A percentile compares a stretch with the other conserved stretches of the same genome.
Evolutionary conservation across 2,888 invertebrate species (phyloP).

Genomic region (Brachyptera risi): DNA sequence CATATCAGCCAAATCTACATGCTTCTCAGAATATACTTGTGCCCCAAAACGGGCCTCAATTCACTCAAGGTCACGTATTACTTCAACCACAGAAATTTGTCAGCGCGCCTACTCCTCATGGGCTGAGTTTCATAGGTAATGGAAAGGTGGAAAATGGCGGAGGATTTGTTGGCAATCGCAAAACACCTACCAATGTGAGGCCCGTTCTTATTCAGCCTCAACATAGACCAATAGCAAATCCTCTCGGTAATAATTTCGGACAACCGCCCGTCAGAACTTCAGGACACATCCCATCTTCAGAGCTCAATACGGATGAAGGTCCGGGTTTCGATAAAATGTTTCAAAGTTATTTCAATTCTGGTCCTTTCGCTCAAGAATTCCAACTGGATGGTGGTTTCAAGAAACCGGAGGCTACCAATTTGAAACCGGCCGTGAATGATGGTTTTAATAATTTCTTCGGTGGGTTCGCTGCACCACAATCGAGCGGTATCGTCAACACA

Average conservation of each 20-base stretch:
- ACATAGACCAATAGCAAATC: background rate
- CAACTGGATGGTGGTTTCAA: background rate
- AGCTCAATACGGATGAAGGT: background rate
- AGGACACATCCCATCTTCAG: too few relatives aligned
- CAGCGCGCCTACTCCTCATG: background rate
- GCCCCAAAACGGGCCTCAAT: background rate
- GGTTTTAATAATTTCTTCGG: constrained; percentile 12
- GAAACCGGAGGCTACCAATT: background rate
- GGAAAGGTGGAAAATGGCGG: background rate
- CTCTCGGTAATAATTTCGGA: background rate
- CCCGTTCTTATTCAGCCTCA: background rate
- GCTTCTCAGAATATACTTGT: background rate
- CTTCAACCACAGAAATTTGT: background rate
- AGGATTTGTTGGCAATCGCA: background rate
- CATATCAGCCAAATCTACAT: background rate
- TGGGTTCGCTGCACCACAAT: background rate
- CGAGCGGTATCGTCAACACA: too few relatives aligned
- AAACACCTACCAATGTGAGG: background rate
- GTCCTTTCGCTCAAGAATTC: constrained; percentile 5
- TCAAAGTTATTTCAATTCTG: constrained; percentile 6
- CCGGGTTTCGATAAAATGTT: constrained; percentile 11
- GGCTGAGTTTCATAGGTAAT: background rate
- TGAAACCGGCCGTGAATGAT: background rate
- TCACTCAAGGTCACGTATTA: background rate
- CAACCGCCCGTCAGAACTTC: background rate